Conservation (phyloP, 2,797 vertebrate species). For the Picus viridis region DNA sequence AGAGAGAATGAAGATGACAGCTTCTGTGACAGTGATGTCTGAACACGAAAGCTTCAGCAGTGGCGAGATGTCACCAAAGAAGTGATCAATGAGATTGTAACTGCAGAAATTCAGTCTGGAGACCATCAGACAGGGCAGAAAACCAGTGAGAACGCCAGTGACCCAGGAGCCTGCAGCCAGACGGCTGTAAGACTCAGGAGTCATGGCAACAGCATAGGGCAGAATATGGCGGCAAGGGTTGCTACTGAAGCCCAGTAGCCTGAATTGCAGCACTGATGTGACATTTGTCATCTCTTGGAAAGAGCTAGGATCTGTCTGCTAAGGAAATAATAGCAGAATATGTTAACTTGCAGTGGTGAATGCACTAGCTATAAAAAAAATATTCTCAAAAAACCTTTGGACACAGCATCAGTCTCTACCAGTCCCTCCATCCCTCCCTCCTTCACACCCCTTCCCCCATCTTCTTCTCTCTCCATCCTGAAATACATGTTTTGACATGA, state of each 20-base stretch:
- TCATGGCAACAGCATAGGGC: constrained; percentile 39
- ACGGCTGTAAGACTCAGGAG: not conserved
- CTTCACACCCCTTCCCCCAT: not conserved
- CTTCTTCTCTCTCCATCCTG: not conserved
- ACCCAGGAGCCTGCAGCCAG: constrained; percentile 44
- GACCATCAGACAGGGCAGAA: not conserved
- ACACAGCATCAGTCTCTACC: not conserved
- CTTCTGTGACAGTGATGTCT: not conserved
- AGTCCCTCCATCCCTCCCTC: not conserved
- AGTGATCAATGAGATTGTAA: not conserved
- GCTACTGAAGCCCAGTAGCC: not conserved
- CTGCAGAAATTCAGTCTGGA: constrained; percentile 5
- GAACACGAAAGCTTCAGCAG: constrained; percentile 23
- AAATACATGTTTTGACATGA: not conserved
- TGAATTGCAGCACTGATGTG: not conserved
- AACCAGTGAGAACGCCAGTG: not conserved
- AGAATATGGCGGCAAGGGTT: not conserved
- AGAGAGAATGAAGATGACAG: not conserved
- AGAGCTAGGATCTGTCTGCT: not conserved
- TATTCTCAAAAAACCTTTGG: not conserved
- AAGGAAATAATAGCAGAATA: not conserved
- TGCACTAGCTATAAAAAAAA: not conserved
- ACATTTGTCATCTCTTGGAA: not conserved
- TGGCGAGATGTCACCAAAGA: not conserved
- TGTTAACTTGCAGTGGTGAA: not conserved